Conservation (phyloP, 2,113 vertebrate species). For the Collichthys lucidus region DNA sequence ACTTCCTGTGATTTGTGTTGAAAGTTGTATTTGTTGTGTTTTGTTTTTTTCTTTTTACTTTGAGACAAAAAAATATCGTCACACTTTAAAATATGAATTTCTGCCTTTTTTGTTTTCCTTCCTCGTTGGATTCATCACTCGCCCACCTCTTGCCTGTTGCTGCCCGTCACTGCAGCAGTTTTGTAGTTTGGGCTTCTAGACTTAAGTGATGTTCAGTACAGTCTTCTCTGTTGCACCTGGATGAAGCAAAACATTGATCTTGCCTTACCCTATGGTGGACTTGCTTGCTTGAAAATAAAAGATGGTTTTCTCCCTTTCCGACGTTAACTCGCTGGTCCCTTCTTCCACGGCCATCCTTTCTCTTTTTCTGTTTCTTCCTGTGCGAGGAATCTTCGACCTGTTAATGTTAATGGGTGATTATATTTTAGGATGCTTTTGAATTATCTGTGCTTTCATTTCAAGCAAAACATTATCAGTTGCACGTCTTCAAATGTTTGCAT, state of each 20-base stretch:
- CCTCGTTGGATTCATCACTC: constrained; percentile 46
- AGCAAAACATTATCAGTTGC: constrained; percentile 22
- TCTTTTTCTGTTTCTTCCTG: constrained; percentile 19
- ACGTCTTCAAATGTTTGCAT: constrained; percentile 34
- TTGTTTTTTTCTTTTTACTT: neutral
- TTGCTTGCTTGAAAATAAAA: constrained; percentile 23
- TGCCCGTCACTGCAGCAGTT: neutral
- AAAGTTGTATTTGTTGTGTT: neutral
- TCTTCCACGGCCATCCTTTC: constrained; percentile 5
- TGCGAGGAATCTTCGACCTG: constrained; percentile 17
- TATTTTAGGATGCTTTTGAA: constrained; percentile 20
- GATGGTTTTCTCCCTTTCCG: neutral
- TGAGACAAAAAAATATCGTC: neutral
- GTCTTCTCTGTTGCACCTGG: constrained; percentile 33
- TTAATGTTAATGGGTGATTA: constrained; percentile 35
- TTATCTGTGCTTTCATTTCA: constrained; percentile 33
- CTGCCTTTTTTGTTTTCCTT: constrained; percentile 31
- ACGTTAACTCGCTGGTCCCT: neutral
- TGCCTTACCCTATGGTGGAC: constrained; percentile 66
- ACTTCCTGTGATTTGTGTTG: constrained; percentile 34
- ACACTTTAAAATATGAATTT: neutral
- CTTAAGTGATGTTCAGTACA: neutral
- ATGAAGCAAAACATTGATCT: constrained; percentile 44
- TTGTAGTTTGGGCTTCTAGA: neutral
- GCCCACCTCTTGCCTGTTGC: constrained; percentile 20